Conservation (phyloP, 37 sponge, comb jelly and placozoan genomes). For the Oopsacas minuta region DNA sequence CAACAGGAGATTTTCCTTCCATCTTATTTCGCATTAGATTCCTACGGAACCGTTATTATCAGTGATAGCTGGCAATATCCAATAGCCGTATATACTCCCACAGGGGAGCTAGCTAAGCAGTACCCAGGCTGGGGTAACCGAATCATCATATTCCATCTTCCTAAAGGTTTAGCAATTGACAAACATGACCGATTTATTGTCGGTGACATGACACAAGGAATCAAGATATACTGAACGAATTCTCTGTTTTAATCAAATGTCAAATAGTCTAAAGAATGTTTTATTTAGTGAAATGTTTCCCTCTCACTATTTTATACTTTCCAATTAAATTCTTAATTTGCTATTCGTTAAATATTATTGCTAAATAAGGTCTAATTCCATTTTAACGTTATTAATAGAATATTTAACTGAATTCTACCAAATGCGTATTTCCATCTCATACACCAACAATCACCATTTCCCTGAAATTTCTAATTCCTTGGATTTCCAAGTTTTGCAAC, state of each 20-base stretch:
- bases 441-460: too few relatives aligned
- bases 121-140: not conserved
- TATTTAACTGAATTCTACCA: too few relatives aligned
- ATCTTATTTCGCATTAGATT: not conserved
- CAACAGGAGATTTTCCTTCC: constrained; percentile 13
- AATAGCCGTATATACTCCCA: not conserved
- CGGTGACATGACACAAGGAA: constrained; percentile 17
- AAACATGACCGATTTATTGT: constrained; percentile 13
- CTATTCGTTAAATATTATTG: too few relatives aligned
- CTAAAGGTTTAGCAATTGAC: not conserved
- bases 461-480: too few relatives aligned
- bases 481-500: too few relatives aligned
- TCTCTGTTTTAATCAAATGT: not conserved
- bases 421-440: too few relatives aligned
- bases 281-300: not conserved
- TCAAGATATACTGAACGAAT: constrained; percentile 15
- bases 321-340: not conserved
- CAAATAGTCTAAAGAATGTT: not conserved
- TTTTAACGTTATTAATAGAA: too few relatives aligned
- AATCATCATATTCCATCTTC: not conserved
- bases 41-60: not conserved
- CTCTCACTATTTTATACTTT: constrained; percentile 1
- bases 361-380: too few relatives aligned
- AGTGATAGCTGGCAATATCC: constrained; percentile 6
- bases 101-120: not conserved